Conservation (phyloP, 2,113 vertebrate genomes). For the Nycticorax nycticorax region DNA sequence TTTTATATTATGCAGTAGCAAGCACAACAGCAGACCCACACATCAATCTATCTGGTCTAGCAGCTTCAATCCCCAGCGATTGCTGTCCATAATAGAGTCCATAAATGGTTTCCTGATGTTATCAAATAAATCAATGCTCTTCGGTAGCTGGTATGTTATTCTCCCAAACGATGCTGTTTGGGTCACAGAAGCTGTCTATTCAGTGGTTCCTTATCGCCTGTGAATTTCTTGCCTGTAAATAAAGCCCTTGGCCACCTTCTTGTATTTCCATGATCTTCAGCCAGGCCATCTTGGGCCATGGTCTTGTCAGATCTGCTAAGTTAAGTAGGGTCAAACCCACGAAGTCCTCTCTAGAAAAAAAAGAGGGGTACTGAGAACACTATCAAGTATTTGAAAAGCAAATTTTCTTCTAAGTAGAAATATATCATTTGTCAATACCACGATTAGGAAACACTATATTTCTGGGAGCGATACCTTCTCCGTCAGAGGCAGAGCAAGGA, state of each 20-base stretch:
- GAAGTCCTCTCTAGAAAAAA: not conserved
- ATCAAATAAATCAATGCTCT: conserved; percentile 69
- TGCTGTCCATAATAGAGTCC: not conserved
- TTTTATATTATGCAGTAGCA: conserved; percentile 34
- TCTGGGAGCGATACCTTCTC: not conserved
- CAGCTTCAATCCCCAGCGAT: not conserved
- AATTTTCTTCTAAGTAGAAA: not conserved
- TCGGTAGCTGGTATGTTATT: not conserved
- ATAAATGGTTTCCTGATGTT: conserved; percentile 64
- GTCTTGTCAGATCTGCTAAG: not conserved
- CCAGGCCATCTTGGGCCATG: not conserved
- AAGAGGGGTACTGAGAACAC: not conserved
- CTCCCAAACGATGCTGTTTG: conserved; percentile 42
- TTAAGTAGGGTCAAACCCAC: conserved; percentile 40
- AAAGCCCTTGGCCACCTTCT: conserved; percentile 51
- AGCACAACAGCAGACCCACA: conserved; percentile 58
- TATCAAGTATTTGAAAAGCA: not conserved
- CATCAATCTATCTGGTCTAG: conserved; percentile 30
- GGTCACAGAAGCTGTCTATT: conserved; percentile 41
- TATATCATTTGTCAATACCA: not conserved
- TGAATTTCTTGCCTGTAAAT: conserved; percentile 56
- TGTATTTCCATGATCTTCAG: conserved; percentile 53
- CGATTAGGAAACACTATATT: not conserved
- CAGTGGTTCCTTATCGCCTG: conserved; percentile 27
- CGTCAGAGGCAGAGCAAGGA: not conserved